These are phyloP conservation scores for Leptobrachium ailaonicum DNA, from an alignment of 2,113 vertebrate species.

Conservation along the genomic window DNA sequence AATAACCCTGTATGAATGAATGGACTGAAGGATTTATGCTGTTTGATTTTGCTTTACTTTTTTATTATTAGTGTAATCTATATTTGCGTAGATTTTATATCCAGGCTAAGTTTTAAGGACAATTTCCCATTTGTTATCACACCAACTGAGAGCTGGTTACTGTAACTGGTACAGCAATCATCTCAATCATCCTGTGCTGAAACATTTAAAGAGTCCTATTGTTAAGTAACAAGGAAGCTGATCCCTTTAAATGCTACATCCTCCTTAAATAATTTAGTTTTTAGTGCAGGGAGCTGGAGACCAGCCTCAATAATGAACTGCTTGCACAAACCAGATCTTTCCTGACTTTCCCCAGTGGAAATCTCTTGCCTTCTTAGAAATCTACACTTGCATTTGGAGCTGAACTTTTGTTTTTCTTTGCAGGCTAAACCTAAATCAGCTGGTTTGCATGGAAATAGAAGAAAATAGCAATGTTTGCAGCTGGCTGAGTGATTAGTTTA, in stretches of 20 bases:
- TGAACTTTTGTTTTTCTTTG: background rate
- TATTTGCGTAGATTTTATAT: no score
- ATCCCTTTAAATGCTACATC: constrained; percentile 5
- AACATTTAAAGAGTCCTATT: constrained; percentile 47
- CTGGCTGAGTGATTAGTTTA: constrained; percentile 44
- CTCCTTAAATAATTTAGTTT: constrained; percentile 57
- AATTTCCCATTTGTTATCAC: background rate
- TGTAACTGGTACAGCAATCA: background rate
- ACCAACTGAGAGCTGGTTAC: background rate
- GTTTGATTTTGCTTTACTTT: background rate
- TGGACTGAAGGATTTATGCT: no score
- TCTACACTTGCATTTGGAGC: no score
- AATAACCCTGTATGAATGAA: no score
- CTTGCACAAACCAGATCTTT: background rate
- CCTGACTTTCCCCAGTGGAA: background rate
- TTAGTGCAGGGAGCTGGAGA: background rate
- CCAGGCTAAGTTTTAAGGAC: background rate
- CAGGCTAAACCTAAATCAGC: background rate
- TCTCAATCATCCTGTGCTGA: constrained; percentile 1
- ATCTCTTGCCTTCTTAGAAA: no score
- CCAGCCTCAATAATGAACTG: background rate
- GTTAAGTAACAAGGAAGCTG: constrained; percentile 26
- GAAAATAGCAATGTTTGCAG: constrained; percentile 26
- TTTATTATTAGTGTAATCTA: background rate
- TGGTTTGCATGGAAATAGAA: background rate